Base-by-base conservation (phyloP, 2,888 invertebrate species). In the Xestia sexstrigata region DNA sequence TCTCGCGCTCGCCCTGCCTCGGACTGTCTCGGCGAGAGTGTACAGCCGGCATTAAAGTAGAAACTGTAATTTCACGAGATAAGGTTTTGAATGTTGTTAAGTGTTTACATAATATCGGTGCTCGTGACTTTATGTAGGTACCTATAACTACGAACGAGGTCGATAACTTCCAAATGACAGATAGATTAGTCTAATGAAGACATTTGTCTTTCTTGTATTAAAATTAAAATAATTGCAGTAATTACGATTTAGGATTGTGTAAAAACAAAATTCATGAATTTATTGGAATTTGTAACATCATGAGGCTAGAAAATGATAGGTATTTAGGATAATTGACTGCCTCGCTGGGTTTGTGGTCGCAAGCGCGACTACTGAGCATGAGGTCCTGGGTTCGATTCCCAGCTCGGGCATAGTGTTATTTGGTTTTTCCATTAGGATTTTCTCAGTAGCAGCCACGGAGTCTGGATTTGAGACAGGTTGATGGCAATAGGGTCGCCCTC, bases 141-240 rank as follows among this genome's bases (percentile, higher is more conserved):
- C 23, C 45, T 6, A 39, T 47, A 35, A 26, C 39, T 35, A 35
- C 20, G 26, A 78, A 69, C 17, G 13, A 52, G 45, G 26, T 63
- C 52, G 8, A 30, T 69, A 45, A 47, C 6, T 69, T 45, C 13
- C 13, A 75, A 62, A 6, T 68, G 17, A 45, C 63, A 65, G 39
- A 15, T 5, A 65, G 55, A 69, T 78, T n/a, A 55, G 23, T n/a
- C 17, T 68, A 78, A 77, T 69, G 35, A 62, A 52, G 23, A 11
- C 35, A 69, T 78, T 70, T 47, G 17, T 52, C 55, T 63, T 63
- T 30, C n/a, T 55, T 70, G 26, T 70, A 63, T 17, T 55, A 8
- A 39, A 65, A 70, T 79, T 65, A 47, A 70, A 65, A 70, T 63
- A 65, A 79, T 79, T 55, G n/a, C 15, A 26, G 20, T 65, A 55